Percentiles rank a stretch among this genome's conserved stretches.
Conservation (phyloP, 1,140 invertebrate genomes). For the Acromyrmex charruanus region DNA sequence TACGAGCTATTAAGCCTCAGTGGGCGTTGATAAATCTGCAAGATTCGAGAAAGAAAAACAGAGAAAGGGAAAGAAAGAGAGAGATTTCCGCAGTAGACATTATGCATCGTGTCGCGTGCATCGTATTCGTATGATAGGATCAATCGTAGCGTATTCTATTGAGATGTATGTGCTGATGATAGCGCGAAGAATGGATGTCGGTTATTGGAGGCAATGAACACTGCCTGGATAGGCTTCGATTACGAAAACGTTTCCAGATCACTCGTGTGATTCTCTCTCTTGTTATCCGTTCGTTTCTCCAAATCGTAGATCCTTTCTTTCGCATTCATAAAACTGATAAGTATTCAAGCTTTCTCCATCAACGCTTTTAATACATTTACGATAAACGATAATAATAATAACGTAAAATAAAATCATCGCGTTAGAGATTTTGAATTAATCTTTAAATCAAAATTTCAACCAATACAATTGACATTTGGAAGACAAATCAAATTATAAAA, state of each 20-base stretch:
- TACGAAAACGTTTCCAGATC: slow-evolving; percentile 52
- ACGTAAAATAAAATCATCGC: not conserved
- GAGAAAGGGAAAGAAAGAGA: not conserved
- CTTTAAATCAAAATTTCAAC: not conserved
- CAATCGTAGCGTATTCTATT: slow-evolving; percentile 36
- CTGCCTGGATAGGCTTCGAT: slow-evolving; percentile 17
- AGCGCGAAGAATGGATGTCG: slow-evolving; percentile 29
- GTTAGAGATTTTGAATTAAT: not conserved
- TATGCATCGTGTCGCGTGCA: slow-evolving; percentile 20
- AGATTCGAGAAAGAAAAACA: slow-evolving; percentile 12
- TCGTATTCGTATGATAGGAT: slow-evolving; percentile 31
- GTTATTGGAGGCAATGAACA: slow-evolving; percentile 26
- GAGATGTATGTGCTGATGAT: slow-evolving; percentile 27
- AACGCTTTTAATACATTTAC: not conserved
- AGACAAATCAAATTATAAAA: not conserved
- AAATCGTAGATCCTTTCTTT: not conserved
- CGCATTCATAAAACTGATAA: not conserved
- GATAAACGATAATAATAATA: not conserved
- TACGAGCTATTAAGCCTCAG: slow-evolving; percentile 9
- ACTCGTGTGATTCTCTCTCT: slow-evolving; percentile 2
- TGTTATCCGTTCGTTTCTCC: not conserved
- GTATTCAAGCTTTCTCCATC: not conserved
- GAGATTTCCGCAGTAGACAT: slow-evolving; percentile 30
- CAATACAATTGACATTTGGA: not conserved
- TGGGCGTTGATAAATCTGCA: not conserved